These are phyloP conservation scores for Temnopleurus reevesii DNA, from an alignment of 53 echinoderm and acorn worm species.

Conservation along the genomic window DNA sequence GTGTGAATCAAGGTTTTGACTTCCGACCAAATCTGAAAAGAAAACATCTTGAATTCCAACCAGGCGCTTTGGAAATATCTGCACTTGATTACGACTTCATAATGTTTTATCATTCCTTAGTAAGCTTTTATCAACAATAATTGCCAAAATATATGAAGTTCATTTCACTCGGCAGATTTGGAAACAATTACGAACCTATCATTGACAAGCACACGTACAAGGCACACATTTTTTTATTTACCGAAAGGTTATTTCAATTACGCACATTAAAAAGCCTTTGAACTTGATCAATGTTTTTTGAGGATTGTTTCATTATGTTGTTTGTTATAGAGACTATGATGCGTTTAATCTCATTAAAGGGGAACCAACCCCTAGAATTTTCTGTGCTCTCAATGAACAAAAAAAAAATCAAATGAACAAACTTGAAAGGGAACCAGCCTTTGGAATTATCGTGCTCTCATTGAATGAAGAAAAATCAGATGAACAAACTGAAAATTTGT, in stretches of 20 bases:
- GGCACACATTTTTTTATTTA: constrained; percentile 1
- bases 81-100: too few relatives aligned
- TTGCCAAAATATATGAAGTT: neutral
- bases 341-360: constrained; percentile 25
- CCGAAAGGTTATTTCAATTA: constrained; percentile 8
- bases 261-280: neutral
- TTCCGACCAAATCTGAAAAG: neutral
- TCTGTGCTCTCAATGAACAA: too few relatives aligned
- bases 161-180: constrained; percentile 9
- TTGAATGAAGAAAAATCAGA: too few relatives aligned
- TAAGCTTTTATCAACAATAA: neutral
- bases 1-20: too few relatives aligned
- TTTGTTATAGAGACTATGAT: constrained; percentile 3
- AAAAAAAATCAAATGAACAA: too few relatives aligned
- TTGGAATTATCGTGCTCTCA: too few relatives aligned
- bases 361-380: too few relatives aligned
- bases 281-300: neutral
- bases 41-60: neutral
- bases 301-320: neutral
- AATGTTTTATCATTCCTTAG: neutral
- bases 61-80: neutral
- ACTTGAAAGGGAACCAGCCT: too few relatives aligned
- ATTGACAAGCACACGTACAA: neutral
- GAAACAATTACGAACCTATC: constrained; percentile 10
- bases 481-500: too few relatives aligned